phyloP scores from a whole-genome alignment of 2,113 vertebrate genomes.

The Physeter macrocephalus region DNA sequence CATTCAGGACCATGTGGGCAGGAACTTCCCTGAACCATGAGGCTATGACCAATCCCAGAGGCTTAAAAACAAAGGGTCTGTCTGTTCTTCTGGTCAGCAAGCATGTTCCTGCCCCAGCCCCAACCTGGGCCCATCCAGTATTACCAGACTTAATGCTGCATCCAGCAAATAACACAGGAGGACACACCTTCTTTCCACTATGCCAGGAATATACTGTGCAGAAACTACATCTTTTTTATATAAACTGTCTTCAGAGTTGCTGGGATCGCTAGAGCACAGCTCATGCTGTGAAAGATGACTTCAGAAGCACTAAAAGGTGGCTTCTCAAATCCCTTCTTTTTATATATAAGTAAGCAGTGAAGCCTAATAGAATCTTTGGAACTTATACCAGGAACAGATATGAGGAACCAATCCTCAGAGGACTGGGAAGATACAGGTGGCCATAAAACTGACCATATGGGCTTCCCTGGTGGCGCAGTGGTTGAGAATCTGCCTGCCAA shows the following conservation, averaged over 20 bases:
- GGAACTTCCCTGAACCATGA: neutral
- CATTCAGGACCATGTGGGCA: neutral
- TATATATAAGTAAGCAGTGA: neutral
- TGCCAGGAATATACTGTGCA: neutral
- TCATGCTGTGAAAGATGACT: neutral
- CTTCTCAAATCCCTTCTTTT: neutral
- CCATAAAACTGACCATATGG: neutral
- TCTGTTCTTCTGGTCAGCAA: neutral
- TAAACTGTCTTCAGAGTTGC: neutral
- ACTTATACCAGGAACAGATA: neutral
- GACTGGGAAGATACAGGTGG: neutral
- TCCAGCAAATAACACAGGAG: neutral
- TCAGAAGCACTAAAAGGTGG: neutral
- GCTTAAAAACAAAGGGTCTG: neutral
- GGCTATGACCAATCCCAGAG: neutral
- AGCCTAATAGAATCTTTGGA: neutral
- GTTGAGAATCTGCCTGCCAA: too few relatives aligned
- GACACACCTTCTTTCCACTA: neutral
- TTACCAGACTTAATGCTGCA: neutral
- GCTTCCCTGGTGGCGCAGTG: too few relatives aligned
- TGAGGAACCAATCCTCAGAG: neutral
- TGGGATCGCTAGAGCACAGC: neutral
- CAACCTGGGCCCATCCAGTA: neutral
- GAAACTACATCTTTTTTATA: neutral
- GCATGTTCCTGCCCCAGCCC: neutral